phyloP scores from a whole-genome alignment of 2,888 invertebrate species.

The Apotomis betuletana region DNA sequence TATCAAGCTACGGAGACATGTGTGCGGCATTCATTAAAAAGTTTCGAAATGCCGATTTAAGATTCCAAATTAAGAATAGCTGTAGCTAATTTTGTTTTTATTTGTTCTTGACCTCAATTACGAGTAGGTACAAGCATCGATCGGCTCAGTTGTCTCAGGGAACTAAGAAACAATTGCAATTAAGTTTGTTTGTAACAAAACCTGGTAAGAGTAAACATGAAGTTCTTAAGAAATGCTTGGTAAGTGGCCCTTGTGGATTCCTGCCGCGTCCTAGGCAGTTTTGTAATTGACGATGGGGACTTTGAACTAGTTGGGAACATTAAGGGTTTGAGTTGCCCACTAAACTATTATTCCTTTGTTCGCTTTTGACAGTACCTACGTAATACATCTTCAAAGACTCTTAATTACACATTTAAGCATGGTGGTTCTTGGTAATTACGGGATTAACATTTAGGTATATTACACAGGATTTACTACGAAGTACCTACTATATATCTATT shows the following conservation, averaged over 20 bases:
- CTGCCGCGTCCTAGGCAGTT: not conserved
- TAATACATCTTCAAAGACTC: conserved; percentile 11
- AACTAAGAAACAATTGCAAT: conserved; percentile 21
- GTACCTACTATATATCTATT: not conserved
- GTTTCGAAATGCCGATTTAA: not conserved
- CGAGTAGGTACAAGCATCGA: not conserved
- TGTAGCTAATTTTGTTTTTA: not conserved
- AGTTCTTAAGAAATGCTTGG: conserved; percentile 1
- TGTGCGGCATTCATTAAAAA: conserved; percentile 8
- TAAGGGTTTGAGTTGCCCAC: conserved; percentile 9
- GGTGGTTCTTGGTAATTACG: not conserved
- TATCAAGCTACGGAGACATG: conserved; percentile 1
- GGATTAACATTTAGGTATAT: no score
- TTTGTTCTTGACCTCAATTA: conserved; percentile 14
- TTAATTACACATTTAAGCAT: conserved; percentile 5
- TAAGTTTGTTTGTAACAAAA: conserved; percentile 33
- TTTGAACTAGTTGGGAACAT: conserved; percentile 28
- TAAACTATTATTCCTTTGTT: conserved; percentile 19
- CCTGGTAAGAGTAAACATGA: conserved; percentile 36
- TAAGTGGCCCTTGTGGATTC: conserved; percentile 20
- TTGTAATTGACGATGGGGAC: conserved; percentile 30
- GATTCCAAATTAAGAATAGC: not conserved
- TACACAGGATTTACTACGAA: not conserved
- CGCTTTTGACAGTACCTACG: conserved; percentile 12
- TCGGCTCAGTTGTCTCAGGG: conserved; percentile 3